Evolutionary conservation across 1,140 invertebrate genomes (phyloP).

Genomic region (Drosophila lacteicornis): DNA sequence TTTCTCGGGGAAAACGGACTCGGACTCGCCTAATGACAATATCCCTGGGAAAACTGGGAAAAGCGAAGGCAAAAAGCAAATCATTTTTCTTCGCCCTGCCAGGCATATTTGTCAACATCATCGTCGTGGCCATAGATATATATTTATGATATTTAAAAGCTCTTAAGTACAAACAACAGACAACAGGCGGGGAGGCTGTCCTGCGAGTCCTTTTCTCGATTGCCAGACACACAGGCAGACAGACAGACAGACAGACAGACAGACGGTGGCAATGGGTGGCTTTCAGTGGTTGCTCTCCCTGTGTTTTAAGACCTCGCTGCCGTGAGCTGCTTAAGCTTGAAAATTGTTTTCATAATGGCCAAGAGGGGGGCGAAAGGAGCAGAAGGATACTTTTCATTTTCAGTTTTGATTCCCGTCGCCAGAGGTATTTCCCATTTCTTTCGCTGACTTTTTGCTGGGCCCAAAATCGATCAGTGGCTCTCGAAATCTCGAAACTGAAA

Average conservation of each 20-base stretch:
- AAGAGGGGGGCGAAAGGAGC: neutral
- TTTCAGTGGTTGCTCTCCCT: constrained; percentile 35
- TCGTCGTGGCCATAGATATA: constrained; percentile 68
- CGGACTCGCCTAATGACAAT: constrained; percentile 23
- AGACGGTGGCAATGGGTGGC: constrained; percentile 5
- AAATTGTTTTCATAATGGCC: constrained; percentile 82
- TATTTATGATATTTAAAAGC: constrained; percentile 84
- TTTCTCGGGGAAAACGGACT: too few species aligned
- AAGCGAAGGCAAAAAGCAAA: constrained; percentile 21
- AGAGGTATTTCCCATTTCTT: constrained; percentile 27
- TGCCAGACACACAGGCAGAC: constrained; percentile 66
- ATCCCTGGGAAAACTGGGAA: constrained; percentile 13
- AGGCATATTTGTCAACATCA: constrained; percentile 82
- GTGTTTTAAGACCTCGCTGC: constrained; percentile 46
- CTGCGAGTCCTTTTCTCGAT: constrained; percentile 56
- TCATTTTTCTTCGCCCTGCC: constrained; percentile 60
- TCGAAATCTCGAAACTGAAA: constrained; percentile 44
- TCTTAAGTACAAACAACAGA: constrained; percentile 84
- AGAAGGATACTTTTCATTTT: constrained; percentile 49
- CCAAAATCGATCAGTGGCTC: constrained; percentile 50
- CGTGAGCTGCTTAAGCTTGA: constrained; percentile 83
- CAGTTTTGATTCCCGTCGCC: constrained; percentile 24
- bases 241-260: constrained; percentile 48
- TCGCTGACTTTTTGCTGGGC: constrained; percentile 66
- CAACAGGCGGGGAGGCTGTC: constrained; percentile 63